A percentile compares a stretch with the other conserved stretches of the same genome.
Conservation (phyloP, 2,113 vertebrate species). For the Himantopus leucocephalus region DNA sequence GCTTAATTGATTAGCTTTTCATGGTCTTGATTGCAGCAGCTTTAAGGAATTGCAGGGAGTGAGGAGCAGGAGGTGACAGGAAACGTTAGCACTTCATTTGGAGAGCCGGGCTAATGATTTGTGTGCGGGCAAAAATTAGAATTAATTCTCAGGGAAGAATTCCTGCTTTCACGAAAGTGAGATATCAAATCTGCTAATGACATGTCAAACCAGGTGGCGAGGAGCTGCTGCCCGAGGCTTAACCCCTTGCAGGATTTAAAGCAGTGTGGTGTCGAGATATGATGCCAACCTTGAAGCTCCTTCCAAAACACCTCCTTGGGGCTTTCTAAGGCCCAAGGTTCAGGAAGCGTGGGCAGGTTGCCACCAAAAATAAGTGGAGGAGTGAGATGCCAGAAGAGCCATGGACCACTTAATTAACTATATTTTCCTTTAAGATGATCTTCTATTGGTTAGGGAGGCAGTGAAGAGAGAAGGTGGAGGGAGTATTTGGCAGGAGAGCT, state of each 20-base stretch:
- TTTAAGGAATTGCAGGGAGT: constrained; percentile 38
- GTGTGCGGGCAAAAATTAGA: constrained; percentile 46
- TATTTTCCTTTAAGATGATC: background rate
- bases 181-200: constrained; percentile 45
- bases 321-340: background rate
- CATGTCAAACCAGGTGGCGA: background rate
- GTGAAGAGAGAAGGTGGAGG: background rate
- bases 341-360: background rate
- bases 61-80: constrained; percentile 68
- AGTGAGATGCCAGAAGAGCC: background rate
- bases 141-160: constrained; percentile 57
- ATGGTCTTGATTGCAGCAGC: constrained; percentile 69
- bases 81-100: constrained; percentile 69
- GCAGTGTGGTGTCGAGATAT: fast-evolving
- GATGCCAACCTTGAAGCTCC: background rate
- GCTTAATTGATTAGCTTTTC: constrained; percentile 74
- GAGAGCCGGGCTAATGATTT: constrained; percentile 66
- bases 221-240: background rate
- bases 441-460: background rate
- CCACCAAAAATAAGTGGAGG: background rate
- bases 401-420: background rate
- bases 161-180: constrained; percentile 13
- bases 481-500: background rate
- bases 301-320: background rate
- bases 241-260: background rate